These are phyloP conservation scores for Mastigias papua DNA, from an alignment of 30 jellyfish, hydroid and myxozoan genomes.

Conservation along the genomic window DNA sequence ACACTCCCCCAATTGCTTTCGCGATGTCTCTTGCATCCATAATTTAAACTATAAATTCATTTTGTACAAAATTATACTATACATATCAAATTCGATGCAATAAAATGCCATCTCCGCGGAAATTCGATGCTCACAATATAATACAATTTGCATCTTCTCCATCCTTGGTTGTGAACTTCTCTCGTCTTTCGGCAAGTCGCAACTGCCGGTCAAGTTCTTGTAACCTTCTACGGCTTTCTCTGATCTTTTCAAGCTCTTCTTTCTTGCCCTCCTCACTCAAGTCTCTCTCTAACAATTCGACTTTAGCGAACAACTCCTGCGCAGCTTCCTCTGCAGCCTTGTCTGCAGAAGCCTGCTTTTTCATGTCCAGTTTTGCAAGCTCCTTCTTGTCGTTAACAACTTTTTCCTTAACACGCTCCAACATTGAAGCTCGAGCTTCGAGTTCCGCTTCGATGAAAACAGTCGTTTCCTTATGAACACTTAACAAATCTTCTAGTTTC, in stretches of 20 bases:
- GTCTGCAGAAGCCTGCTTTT: constrained; percentile 82
- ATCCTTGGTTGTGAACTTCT: constrained; percentile 77
- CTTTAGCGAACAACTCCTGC: constrained; percentile 93
- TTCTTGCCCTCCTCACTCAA: constrained; percentile 88
- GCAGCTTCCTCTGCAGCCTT: constrained; percentile 97
- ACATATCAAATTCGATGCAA: constrained; percentile 31
- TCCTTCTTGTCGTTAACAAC: constrained; percentile 88
- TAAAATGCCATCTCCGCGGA: not conserved
- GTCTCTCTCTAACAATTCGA: constrained; percentile 92
- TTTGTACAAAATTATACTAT: constrained; percentile 21
- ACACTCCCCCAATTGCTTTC: not conserved
- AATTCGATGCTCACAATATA: constrained; percentile 20
- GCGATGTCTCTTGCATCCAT: not conserved
- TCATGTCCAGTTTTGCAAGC: constrained; percentile 93
- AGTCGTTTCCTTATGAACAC: constrained; percentile 91
- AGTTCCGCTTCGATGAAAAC: constrained; percentile 94
- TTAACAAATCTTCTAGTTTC: constrained; percentile 74
- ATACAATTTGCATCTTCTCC: constrained; percentile 83
- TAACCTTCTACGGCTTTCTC: constrained; percentile 84
- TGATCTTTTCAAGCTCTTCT: constrained; percentile 84
- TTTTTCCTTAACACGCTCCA: constrained; percentile 85
- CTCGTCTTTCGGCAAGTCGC: constrained; percentile 88
- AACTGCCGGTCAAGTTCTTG: constrained; percentile 95
- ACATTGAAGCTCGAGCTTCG: constrained; percentile 81
- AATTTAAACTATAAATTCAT: not conserved